phyloP scores from a whole-genome alignment of 2,797 vertebrate genomes.

The Thamnophis elegans region DNA sequence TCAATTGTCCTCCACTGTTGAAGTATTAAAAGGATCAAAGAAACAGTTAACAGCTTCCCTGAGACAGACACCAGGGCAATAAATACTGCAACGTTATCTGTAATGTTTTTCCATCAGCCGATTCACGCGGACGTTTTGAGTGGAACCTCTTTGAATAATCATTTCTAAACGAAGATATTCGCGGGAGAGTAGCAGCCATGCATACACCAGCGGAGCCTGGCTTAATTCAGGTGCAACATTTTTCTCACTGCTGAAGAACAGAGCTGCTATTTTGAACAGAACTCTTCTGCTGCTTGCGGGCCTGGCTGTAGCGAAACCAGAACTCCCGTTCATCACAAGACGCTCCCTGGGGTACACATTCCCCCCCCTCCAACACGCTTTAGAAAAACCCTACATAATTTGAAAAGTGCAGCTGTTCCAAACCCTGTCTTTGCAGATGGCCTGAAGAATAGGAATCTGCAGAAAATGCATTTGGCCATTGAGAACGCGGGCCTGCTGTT shows the following conservation, averaged over 20 bases:
- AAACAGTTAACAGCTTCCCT: constrained; percentile 52
- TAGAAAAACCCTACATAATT: not conserved
- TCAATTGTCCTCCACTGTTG: constrained; percentile 26
- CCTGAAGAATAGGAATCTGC: constrained; percentile 23
- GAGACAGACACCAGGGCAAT: constrained; percentile 57
- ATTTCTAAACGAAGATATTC: constrained; percentile 48
- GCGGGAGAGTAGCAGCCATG: constrained; percentile 57
- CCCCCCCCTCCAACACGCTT: not conserved
- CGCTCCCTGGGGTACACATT: not conserved
- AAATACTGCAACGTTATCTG: constrained; percentile 55
- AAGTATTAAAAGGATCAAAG: constrained; percentile 35
- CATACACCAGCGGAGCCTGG: not conserved
- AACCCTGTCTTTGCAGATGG: constrained; percentile 19
- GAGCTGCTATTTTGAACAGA: not conserved
- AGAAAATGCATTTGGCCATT: constrained; percentile 8
- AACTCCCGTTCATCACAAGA: not conserved
- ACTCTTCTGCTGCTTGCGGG: not conserved
- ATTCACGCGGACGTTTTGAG: constrained; percentile 43
- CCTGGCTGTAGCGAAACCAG: not conserved
- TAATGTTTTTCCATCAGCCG: constrained; percentile 42
- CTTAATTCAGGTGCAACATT: not conserved
- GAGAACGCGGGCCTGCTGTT: constrained; percentile 29
- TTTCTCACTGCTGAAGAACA: not conserved
- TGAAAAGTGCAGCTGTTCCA: constrained; percentile 47
- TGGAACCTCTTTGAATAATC: constrained; percentile 47